Base-by-base conservation (phyloP, 30 jellyfish, hydroid and myxozoan species). In the Turritopsis rubra region DNA sequence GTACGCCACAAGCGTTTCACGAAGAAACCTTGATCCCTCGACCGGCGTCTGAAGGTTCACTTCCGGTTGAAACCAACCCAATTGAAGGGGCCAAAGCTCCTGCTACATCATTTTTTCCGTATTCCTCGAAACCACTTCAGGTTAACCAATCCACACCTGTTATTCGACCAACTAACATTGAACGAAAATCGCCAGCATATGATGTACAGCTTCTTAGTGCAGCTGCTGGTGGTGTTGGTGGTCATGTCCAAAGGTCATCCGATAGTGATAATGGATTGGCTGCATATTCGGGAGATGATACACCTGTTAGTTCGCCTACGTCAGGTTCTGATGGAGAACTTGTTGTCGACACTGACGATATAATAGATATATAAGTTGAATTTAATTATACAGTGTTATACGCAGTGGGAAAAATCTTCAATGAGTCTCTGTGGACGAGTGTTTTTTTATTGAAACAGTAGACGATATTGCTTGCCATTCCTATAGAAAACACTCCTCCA, bases 281-380 rank as follows among this genome's bases (percentile, higher is more conserved):
- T 5, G 5, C 60, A 41, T 41, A 41, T 27, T 68, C 77, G 7
- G 77, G 31, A 1, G 77, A 68, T 23, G 77, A 68, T 23, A 68
- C 77, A n/a, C 77, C 77, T 68, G 77, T 68, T 7, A 68, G 77
- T 19, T 68, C 77, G 21, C 77, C 77, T n/a, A n/a, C 30, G 77
- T 68, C 77, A n/a, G 77, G 19, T 1, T 0, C 77, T n/a, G 77
- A 68, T 68, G 77, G 77, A 68, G 77, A 68, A 19, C 77, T 68
- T 68, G 77, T 68, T 0, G 77, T 68, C 17, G 77, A 68, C 30
- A n/a, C 30, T 9, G 77, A 68, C 21, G 77, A 68, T 13, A 13
- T 41, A 41, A 41, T 41, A 3, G 60, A 41, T 41, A 41, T 41
- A 41, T 41, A 41, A 41, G 13, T 13, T 41, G 60, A 3, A 5